Percentiles rank a stretch among this genome's conserved stretches.
Conservation (phyloP, 2,888 invertebrate genomes). For the Petrolisthes cinctipes region DNA sequence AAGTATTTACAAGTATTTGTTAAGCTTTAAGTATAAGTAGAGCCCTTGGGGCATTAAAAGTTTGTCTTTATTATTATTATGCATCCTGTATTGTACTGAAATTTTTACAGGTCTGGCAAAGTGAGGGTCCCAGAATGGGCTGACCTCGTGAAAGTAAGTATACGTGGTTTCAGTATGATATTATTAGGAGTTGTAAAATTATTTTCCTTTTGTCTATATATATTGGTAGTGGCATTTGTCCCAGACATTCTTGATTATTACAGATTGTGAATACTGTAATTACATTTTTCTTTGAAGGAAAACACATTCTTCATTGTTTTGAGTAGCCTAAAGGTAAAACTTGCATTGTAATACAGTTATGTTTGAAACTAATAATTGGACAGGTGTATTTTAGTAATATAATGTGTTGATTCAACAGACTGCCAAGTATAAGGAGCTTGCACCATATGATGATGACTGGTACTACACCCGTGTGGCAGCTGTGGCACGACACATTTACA, state of each 20-base stretch:
- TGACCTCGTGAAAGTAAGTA: slow-evolving; percentile 95
- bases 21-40: no score
- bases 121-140: slow-evolving; percentile 98
- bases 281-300: no score
- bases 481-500: slow-evolving; percentile 94
- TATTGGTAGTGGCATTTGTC: no score
- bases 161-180: not conserved
- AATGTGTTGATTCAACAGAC: slow-evolving; percentile 70
- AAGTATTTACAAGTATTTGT: no score
- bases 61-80: not conserved
- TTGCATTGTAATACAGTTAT: no score
- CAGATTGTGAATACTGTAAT: no score
- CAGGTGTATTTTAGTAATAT: not conserved
- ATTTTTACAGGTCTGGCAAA: slow-evolving; percentile 84
- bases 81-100: not conserved
- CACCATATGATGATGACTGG: slow-evolving; percentile 98
- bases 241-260: no score
- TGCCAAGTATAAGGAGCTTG: slow-evolving; percentile 83
- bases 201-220: no score
- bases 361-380: not conserved
- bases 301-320: no score
- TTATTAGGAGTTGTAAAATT: no score
- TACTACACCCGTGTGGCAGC: slow-evolving; percentile 95
- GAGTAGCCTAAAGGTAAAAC: no score
- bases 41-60: no score